Evolutionary conservation across 1,140 invertebrate species (phyloP), one percentile per base, ranked within the genome.

Genomic region (Drosophila equinoxialis): DNA sequence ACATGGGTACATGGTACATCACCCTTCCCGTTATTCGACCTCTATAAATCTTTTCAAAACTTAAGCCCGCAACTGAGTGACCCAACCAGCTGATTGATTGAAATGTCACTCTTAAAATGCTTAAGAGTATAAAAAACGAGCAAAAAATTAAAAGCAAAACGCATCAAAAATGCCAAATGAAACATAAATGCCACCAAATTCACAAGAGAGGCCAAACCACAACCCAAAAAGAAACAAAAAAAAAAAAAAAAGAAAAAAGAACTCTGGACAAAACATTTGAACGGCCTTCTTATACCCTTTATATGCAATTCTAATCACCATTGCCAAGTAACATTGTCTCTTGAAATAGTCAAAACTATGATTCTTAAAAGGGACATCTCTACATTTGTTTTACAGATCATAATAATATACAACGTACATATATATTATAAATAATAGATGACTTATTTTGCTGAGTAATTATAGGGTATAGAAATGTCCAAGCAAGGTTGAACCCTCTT

Each of bases 71-170:
- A 51, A 51, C 45, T 23, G 45, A 51, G 8, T 51, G 45, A 51
- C 45, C 45, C 45, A 51, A 51, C 45, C 45, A 51, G 48, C 81
- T 90, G 87, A 90, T 90, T 90, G 87, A 90, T 90, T 90, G 87
- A 90, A 90, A 90, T 90, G 87, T 90, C 87, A 90, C 82, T 76
- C 82, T 76, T 75, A 90, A 80, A 89, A 83, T 73, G 79, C 63
- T 76, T 48, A 35, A 66, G 62, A 77, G 41, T 23, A 57, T 72
- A 55, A 77, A 64, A 59, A 45, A 61, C 58, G 65, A 69, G 62
- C 48, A 68, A 65, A 73, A 71, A 82, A 74, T 63, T 63, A 66
- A 74, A 81, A 74, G 66, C 23, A 86, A 81, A 87, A 82, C 74
- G 79, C 67, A 87, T 87, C 79, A 83, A 79, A 87, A 87, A 87